These are phyloP conservation scores for Ellobium chinense DNA, from an alignment of 2,888 invertebrate species.

Conservation along the genomic window DNA sequence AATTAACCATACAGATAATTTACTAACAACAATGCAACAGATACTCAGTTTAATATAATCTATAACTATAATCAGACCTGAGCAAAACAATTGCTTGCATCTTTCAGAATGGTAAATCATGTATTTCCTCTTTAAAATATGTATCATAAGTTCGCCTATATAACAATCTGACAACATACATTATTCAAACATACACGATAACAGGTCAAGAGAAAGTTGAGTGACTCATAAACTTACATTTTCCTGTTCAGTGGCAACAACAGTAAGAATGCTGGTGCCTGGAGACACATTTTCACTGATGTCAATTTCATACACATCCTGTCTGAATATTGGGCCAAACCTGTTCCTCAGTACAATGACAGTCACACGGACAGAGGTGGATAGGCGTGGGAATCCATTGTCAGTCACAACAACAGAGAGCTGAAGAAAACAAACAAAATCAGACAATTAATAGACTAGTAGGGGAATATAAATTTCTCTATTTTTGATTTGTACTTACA, in stretches of 20 bases:
- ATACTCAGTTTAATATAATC: too few species aligned
- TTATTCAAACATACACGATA: too few species aligned
- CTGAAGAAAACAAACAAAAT: conserved; percentile 17
- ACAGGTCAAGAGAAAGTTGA: too few species aligned
- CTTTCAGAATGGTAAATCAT: too few species aligned
- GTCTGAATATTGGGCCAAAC: conserved; percentile 53
- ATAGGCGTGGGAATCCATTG: conserved; percentile 58
- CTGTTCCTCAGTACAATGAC: conserved; percentile 57
- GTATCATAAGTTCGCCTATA: too few species aligned
- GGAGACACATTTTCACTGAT: conserved; percentile 56
- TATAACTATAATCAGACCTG: too few species aligned
- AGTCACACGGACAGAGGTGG: conserved; percentile 57
- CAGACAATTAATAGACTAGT: background rate
- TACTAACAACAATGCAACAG: too few species aligned
- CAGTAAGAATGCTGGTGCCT: conserved; percentile 51
- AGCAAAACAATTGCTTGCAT: too few species aligned
- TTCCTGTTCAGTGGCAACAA: conserved; percentile 59
- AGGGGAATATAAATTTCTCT: background rate
- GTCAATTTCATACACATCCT: conserved; percentile 38
- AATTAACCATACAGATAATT: background rate
- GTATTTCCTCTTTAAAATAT: too few species aligned
- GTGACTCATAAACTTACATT: conserved; percentile 64
- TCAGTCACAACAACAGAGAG: conserved; percentile 59
- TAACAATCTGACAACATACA: too few species aligned
- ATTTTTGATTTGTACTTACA: too few species aligned